phyloP scores from a whole-genome alignment of 2,113 vertebrate genomes.

The Setophaga kirtlandii region DNA sequence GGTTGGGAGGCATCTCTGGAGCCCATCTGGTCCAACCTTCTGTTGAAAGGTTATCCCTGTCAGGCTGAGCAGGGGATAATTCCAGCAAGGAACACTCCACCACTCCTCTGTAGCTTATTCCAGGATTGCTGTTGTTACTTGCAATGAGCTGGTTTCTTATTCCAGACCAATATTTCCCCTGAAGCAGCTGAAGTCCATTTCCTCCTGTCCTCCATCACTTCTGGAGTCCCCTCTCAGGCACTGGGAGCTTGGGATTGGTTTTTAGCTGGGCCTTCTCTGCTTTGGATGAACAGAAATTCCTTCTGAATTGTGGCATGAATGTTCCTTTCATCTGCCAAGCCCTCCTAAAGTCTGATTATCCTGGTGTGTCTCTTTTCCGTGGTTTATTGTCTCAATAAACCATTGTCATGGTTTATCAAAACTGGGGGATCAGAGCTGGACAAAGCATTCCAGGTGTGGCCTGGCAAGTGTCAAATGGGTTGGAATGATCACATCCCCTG shows the following conservation, averaged over 20 bases:
- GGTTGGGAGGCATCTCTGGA: not conserved
- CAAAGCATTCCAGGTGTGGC: not conserved
- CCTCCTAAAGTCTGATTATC: not conserved
- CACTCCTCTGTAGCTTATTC: not conserved
- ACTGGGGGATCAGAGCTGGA: not conserved
- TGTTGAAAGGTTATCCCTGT: slow-evolving; percentile 48
- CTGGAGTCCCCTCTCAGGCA: not conserved
- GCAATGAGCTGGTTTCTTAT: not conserved
- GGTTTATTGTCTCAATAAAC: not conserved
- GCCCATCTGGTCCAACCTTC: slow-evolving; percentile 46
- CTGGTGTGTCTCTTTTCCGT: not conserved
- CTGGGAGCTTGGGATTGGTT: not conserved
- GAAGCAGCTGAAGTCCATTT: not conserved
- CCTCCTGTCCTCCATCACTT: not conserved
- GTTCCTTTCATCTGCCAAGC: not conserved
- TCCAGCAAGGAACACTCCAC: not conserved
- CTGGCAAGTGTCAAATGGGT: not conserved
- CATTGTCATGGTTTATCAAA: not conserved
- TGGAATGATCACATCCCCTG: not conserved
- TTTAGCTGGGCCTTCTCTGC: not conserved
- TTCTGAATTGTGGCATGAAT: not conserved
- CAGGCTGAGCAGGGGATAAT: not conserved
- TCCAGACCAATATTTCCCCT: not conserved
- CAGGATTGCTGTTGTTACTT: not conserved
- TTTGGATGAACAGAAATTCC: not conserved